Evolutionary conservation across 92 coral and sea anemone species (phyloP).

Genomic region (Siderastrea radians): DNA sequence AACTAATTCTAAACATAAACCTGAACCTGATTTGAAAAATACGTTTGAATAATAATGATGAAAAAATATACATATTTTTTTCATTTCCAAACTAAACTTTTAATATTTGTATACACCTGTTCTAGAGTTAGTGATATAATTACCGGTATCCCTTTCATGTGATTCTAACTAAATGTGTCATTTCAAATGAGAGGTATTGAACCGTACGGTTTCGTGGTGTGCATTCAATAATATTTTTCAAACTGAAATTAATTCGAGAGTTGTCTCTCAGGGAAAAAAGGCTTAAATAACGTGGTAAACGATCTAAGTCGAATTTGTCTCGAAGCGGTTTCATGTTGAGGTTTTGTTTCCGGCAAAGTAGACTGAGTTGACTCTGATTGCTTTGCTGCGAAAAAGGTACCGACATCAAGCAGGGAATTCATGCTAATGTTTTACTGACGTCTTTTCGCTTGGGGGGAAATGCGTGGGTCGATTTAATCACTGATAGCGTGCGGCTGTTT

Average conservation of each 20-base stretch:
- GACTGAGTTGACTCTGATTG: slow-evolving; percentile 9
- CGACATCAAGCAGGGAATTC: slow-evolving; percentile 23
- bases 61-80: not conserved
- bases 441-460: slow-evolving; percentile 26
- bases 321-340: not conserved
- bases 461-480: slow-evolving; percentile 36
- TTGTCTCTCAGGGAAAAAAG: too few species aligned
- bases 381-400: slow-evolving; percentile 14
- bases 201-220: not conserved
- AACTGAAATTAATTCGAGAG: not conserved
- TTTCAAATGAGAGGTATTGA: not conserved
- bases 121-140: too few species aligned
- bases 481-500: not conserved
- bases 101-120: too few species aligned
- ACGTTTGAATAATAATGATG: not conserved
- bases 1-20: not conserved
- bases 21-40: not conserved
- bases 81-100: not conserved
- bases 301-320: not conserved
- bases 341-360: slow-evolving; percentile 3
- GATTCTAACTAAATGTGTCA: too few species aligned
- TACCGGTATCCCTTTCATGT: too few species aligned
- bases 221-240: not conserved
- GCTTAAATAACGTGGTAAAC: not conserved
- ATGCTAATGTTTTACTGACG: slow-evolving; percentile 33